These are phyloP conservation scores for Colistium nudipinnis DNA, from an alignment of 2,113 vertebrate species.

Conservation along the genomic window DNA sequence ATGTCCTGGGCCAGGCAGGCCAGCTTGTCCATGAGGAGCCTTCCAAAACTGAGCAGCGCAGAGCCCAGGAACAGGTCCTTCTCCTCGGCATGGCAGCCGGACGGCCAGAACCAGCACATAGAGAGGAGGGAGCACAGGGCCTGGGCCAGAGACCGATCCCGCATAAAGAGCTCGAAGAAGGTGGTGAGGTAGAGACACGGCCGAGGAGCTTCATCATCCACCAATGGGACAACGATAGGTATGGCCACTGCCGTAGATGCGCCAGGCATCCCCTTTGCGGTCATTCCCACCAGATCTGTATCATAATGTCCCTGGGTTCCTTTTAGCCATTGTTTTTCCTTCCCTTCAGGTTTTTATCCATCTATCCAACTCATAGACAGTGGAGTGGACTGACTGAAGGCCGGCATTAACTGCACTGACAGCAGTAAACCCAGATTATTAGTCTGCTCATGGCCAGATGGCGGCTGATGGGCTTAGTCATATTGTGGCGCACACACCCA, in stretches of 20 bases:
- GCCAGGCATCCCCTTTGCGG: constrained; percentile 4
- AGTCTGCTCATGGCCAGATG: constrained; percentile 83
- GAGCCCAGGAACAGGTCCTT: constrained; percentile 74
- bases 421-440: constrained; percentile 84
- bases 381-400: constrained; percentile 35
- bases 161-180: constrained; percentile 63
- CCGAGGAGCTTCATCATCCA: constrained; percentile 44
- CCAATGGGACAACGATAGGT: background rate
- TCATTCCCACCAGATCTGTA: constrained; percentile 31
- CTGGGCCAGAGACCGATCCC: constrained; percentile 60
- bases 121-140: constrained; percentile 68
- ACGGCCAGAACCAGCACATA: constrained; percentile 74
- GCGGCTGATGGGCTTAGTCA: constrained; percentile 80
- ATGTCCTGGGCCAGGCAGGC: constrained; percentile 62
- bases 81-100: constrained; percentile 50
- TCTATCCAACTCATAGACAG: constrained; percentile 41
- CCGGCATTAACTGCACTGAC: constrained; percentile 61
- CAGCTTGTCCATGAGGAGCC: constrained; percentile 72
- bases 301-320: constrained; percentile 34
- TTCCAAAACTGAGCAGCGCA: constrained; percentile 65
- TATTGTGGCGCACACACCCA: constrained; percentile 53
- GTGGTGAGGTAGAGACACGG: constrained; percentile 63
- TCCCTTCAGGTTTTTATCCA: constrained; percentile 34
- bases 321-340: constrained; percentile 37
- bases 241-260: constrained; percentile 13